Evolutionary conservation across 2,888 invertebrate species (phyloP).

Genomic region (Matsumyia berberina): DNA sequence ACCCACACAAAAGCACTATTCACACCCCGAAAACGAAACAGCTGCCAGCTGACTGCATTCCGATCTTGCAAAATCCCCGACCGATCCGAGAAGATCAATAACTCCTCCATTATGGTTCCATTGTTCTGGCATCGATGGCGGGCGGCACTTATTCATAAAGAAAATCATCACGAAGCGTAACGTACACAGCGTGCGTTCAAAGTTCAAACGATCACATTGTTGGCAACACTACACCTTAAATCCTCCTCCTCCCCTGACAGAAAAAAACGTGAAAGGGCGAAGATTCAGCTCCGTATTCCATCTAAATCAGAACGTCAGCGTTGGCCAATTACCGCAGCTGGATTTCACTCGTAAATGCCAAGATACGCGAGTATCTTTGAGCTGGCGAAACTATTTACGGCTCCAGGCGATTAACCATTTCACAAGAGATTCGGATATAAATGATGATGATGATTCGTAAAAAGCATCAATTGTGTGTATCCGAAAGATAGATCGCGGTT

Average conservation of each 20-base stretch:
- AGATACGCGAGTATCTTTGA: slow-evolving; percentile 28
- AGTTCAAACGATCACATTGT: slow-evolving; percentile 39
- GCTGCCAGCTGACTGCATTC: slow-evolving; percentile 58
- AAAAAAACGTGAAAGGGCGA: slow-evolving; percentile 73
- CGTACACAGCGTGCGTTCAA: slow-evolving; percentile 33
- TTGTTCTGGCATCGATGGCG: slow-evolving; percentile 57
- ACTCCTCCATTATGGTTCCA: slow-evolving; percentile 68
- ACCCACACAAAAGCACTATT: slow-evolving; percentile 21
- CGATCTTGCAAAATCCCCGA: slow-evolving; percentile 59
- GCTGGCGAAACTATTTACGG: slow-evolving; percentile 40
- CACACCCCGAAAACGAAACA: slow-evolving; percentile 54
- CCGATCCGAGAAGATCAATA: slow-evolving; percentile 65
- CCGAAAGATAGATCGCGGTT: slow-evolving; percentile 49
- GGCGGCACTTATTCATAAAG: slow-evolving; percentile 57
- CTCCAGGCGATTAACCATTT: slow-evolving; percentile 58
- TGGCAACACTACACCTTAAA: slow-evolving; percentile 19
- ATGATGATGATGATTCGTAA: slow-evolving; percentile 61
- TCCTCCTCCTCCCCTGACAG: slow-evolving; percentile 11
- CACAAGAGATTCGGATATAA: slow-evolving; percentile 51
- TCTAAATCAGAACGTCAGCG: slow-evolving; percentile 61
- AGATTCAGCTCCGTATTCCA: slow-evolving; percentile 47
- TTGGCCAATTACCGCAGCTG: slow-evolving; percentile 61
- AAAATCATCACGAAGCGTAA: slow-evolving; percentile 66
- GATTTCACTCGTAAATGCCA: slow-evolving; percentile 69
- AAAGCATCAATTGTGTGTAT: slow-evolving; percentile 61